Conservation (phyloP, 2,888 invertebrate species). For the Adineta ricciae region DNA sequence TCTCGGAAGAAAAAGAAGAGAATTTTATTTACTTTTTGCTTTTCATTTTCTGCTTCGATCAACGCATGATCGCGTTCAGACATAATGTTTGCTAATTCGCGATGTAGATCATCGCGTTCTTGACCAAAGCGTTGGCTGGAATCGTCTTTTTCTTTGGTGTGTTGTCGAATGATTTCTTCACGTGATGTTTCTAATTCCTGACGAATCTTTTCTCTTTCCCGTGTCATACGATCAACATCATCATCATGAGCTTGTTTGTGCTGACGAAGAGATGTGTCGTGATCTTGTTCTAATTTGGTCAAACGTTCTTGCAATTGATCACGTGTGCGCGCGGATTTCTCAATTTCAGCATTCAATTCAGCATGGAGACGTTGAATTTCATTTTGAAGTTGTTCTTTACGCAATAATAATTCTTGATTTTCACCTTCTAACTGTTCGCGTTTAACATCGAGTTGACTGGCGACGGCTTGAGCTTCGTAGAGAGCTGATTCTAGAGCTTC, state of each 20-base stretch:
- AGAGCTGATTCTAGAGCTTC: conserved; percentile 47
- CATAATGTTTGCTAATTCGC: conserved; percentile 69
- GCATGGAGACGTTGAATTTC: conserved; percentile 47
- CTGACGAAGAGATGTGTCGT: conserved; percentile 36
- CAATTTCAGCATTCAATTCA: conserved; percentile 46
- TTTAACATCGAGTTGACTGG: conserved; percentile 44
- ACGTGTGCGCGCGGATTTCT: conserved; percentile 45
- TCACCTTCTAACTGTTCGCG: conserved; percentile 51
- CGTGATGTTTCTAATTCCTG: conserved; percentile 44
- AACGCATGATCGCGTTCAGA: conserved; percentile 83
- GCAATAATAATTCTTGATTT: conserved; percentile 50
- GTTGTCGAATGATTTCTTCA: conserved; percentile 43
- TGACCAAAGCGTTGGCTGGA: conserved; percentile 66
- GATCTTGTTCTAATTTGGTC: not conserved
- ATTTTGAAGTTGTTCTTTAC: conserved; percentile 49
- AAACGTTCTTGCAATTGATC: conserved; percentile 61
- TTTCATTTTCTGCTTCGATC: conserved; percentile 80
- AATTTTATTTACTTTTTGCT: conserved; percentile 62
- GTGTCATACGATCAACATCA: conserved; percentile 47
- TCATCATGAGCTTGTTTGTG: conserved; percentile 50
- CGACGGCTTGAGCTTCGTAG: conserved; percentile 47
- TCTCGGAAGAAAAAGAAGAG: no score
- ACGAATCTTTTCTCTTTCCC: conserved; percentile 46
- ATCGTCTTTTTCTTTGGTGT: conserved; percentile 57
- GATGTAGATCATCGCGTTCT: conserved; percentile 66